phyloP scores from a whole-genome alignment of 2,113 vertebrate genomes.

The Tichodroma muraria region DNA sequence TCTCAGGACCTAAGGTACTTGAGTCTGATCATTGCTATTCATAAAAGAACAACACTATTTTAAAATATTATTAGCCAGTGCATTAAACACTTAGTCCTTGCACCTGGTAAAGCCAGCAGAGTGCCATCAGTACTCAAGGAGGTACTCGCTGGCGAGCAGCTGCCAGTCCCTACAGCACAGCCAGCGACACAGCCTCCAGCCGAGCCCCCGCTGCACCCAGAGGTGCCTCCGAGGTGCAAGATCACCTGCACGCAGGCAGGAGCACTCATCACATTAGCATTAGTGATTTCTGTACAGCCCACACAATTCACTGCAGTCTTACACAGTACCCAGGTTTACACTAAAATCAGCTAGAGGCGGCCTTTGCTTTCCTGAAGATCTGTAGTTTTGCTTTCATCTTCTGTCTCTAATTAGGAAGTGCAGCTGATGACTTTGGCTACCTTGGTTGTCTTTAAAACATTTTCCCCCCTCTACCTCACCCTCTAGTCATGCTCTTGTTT shows the following conservation, averaged over 20 bases:
- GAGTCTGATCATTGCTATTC: background rate
- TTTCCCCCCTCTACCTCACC: background rate
- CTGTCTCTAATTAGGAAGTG: background rate
- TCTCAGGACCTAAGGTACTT: background rate
- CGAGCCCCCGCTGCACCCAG: background rate
- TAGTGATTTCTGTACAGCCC: background rate
- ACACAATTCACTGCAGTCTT: background rate
- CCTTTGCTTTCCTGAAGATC: background rate
- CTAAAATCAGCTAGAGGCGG: background rate
- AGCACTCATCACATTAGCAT: background rate
- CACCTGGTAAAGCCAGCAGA: background rate
- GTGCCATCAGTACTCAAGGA: background rate
- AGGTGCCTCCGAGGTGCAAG: background rate
- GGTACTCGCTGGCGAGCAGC: accelerated
- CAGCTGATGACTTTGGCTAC: background rate
- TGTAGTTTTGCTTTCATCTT: background rate
- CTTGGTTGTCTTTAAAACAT: background rate
- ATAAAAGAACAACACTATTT: background rate
- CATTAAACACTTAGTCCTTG: background rate
- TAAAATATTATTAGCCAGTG: background rate
- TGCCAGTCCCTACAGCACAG: background rate
- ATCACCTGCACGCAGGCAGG: background rate
- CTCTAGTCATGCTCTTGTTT: background rate
- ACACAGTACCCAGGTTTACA: background rate
- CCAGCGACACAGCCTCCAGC: background rate